Conservation (phyloP, 53 echinoderm and acorn worm species). For the Crossaster papposus region DNA sequence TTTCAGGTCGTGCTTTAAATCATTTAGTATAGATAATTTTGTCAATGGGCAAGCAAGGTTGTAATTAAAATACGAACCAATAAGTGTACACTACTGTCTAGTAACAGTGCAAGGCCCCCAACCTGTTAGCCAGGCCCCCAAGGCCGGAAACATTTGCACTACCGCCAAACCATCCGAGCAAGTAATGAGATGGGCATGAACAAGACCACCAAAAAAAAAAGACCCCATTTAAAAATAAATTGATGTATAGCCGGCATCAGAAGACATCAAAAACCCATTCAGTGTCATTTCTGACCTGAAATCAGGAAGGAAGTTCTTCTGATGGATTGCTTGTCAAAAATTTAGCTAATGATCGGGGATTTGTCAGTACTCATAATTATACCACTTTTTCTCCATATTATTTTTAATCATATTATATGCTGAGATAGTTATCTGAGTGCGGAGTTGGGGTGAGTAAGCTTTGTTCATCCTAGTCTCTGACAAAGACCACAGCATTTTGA, state of each 20-base stretch:
- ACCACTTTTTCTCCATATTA: neutral
- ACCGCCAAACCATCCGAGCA: conserved; percentile 56
- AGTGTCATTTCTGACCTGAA: conserved; percentile 34
- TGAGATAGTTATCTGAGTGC: no score
- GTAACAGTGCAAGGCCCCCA: conserved; percentile 41
- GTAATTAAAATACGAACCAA: neutral
- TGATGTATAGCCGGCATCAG: conserved; percentile 19
- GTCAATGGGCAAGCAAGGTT: neutral
- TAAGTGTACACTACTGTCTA: neutral
- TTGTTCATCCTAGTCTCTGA: conserved; percentile 38
- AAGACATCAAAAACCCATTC: conserved; percentile 49
- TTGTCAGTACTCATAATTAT: conserved; percentile 40
- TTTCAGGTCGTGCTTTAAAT: conserved; percentile 26
- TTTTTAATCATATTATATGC: no score
- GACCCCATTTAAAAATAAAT: conserved; percentile 12
- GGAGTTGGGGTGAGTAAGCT: no score
- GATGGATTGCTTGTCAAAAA: conserved; percentile 62
- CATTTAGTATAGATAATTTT: conserved; percentile 10
- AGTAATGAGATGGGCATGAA: conserved; percentile 39
- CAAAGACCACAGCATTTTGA: no score
- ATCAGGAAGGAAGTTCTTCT: conserved; percentile 54
- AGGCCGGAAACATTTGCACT: conserved; percentile 65
- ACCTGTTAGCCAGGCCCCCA: neutral
- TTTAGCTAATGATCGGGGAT: conserved; percentile 36
- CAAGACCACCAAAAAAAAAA: conserved; percentile 17